A percentile compares a stretch with the other conserved stretches of the same genome.
phyloP scores from a whole-genome alignment of 2,113 vertebrate genomes.

The Galemys pyrenaicus region DNA sequence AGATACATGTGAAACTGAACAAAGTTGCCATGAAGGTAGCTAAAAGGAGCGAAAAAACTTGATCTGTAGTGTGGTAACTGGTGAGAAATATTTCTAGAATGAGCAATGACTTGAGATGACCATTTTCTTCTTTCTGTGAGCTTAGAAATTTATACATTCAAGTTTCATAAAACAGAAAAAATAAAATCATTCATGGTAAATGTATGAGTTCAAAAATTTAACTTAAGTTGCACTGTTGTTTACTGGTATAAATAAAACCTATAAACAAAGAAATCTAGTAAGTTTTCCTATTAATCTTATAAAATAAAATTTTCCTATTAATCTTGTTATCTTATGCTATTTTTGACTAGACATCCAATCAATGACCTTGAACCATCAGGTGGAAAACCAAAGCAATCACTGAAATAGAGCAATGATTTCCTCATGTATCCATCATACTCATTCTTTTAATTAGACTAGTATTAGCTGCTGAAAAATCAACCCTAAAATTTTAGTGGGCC shows the following conservation, averaged over 20 bases:
- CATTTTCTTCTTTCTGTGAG: not conserved
- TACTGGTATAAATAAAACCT: not conserved
- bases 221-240: not conserved
- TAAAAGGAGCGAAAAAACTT: constrained; percentile 11
- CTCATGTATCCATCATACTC: not conserved
- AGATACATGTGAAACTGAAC: not conserved
- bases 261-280: not conserved
- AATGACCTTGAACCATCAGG: too few species aligned
- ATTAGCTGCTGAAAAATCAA: constrained; percentile 3
- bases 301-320: not conserved
- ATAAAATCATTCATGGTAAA: not conserved
- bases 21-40: not conserved
- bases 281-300: not conserved
- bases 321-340: not conserved
- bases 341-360: not conserved
- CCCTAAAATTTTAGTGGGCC: not conserved
- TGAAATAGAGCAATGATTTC: not conserved
- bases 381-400: not conserved
- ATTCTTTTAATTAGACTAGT: not conserved
- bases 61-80: not conserved
- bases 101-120: constrained; percentile 3
- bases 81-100: constrained; percentile 43
- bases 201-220: not conserved
- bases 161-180: constrained; percentile 41
- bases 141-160: constrained; percentile 13